Evolutionary conservation across 2,888 invertebrate species (phyloP), one percentile per base, ranked within the genome.

Genomic region (Eilema caniola): DNA sequence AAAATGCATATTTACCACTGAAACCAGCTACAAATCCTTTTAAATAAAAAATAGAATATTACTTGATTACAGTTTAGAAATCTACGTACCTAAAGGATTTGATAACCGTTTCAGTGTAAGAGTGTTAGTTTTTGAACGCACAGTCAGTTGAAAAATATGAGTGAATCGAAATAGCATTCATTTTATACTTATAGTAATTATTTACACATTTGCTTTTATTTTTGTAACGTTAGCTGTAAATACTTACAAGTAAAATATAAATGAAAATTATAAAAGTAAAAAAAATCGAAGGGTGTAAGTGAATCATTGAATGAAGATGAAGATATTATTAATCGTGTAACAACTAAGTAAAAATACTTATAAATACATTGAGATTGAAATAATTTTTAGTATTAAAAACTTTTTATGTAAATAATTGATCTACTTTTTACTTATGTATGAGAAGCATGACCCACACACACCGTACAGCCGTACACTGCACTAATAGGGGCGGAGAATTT

Each of bases 1-100:
- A 74, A 72, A 74, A 75, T 77, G 69, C 67, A 63, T 62, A 24
- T 61, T 57, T 56, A 60, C 63, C 28, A 73, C 66, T 71, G 72
- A 72, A 72, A 73, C 33, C 71, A 60, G 67, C 73, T 62, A 41
- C 47, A 72, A 71, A 73, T 68, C 57, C 20, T 69, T 65, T 31
- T n/a, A 56, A 64, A n/a, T n/a, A 47, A 16, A 69, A 25, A n/a
- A 53, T 5, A n/a, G 2, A 67, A 62, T 33, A 56, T 25, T n/a
- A n/a, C 28, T 62, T 59, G 31, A 60, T 64, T 61, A 47, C 3
- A 53, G 12, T 60, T 47, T 23, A 0, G 20, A 24, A 23, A 8
- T 59, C 14, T 61, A 67, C n/a, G n/a, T n/a, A n/a, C 47, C 16
- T 14, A 56, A 28, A 66, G 28, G 65, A 60, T 53, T 72, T 20